These are phyloP conservation scores for Copidosoma floridanum DNA, from an alignment of 1,140 invertebrate species.

Conservation along the genomic window DNA sequence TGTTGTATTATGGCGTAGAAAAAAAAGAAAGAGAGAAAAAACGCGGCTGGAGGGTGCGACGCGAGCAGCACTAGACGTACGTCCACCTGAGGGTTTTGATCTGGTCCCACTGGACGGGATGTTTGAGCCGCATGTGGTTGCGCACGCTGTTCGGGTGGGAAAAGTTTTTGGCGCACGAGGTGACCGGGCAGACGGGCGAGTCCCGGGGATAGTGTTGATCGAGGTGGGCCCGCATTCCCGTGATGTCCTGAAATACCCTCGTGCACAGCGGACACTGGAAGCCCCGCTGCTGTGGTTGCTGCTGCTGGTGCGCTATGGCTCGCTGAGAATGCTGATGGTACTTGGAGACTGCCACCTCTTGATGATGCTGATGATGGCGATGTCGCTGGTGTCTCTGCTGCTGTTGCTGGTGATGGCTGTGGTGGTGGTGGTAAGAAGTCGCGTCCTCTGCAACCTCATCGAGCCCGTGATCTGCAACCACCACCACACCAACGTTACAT, in stretches of 20 bases:
- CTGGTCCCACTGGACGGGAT: conserved; percentile 73
- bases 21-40: neutral
- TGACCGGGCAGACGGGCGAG: conserved; percentile 74
- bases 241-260: conserved; percentile 62
- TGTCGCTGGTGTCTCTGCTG: conserved; percentile 53
- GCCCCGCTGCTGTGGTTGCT: conserved; percentile 37
- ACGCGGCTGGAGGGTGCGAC: neutral
- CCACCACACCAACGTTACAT: conserved; percentile 56
- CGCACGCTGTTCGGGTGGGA: conserved; percentile 79
- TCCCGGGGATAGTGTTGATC: conserved; percentile 79
- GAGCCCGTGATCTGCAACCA: conserved; percentile 56
- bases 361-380: neutral
- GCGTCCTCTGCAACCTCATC: conserved; percentile 48
- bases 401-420: conserved; percentile 54
- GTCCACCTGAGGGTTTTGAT: conserved; percentile 80
- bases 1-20: no score
- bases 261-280: conserved; percentile 69
- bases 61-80: conserved; percentile 45
- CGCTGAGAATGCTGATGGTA: conserved; percentile 51
- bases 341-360: conserved; percentile 39
- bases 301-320: conserved; percentile 31
- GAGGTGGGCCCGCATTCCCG: conserved; percentile 69
- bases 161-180: conserved; percentile 70
- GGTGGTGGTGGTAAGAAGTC: conserved; percentile 53
- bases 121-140: conserved; percentile 81